Evolutionary conservation across 1,140 invertebrate genomes (phyloP).

Genomic region (Bombus waltoni): DNA sequence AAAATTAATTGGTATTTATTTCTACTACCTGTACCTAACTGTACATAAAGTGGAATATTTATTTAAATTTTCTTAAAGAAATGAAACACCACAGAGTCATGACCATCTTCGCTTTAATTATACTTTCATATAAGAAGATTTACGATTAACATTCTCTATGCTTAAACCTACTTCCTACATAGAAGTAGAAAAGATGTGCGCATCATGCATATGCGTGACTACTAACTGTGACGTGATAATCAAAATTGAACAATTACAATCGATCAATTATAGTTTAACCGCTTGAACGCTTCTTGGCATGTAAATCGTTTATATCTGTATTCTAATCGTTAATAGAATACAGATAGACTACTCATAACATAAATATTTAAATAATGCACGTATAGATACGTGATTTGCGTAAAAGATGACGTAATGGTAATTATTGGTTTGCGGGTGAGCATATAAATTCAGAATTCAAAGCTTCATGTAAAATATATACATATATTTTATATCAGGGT

Average conservation of each 20-base stretch:
- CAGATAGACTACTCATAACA: background rate
- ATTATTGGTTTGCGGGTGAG: too few relatives aligned
- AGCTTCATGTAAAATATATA: background rate
- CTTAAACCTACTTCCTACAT: background rate
- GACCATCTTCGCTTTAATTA: background rate
- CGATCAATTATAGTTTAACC: background rate
- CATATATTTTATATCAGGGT: background rate
- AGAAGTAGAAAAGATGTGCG: background rate
- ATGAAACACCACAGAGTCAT: too few relatives aligned
- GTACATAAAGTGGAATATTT: too few relatives aligned
- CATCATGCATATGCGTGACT: background rate
- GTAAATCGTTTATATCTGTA: background rate
- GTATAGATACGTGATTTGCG: background rate
- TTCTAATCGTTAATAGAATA: background rate
- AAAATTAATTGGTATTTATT: too few relatives aligned
- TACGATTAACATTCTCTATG: background rate
- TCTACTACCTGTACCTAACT: too few relatives aligned
- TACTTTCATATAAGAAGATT: background rate
- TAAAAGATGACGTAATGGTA: background rate
- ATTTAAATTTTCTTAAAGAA: background rate
- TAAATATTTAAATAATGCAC: background rate
- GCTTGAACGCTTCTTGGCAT: background rate
- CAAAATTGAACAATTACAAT: conserved; percentile 15
- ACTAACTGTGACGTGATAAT: background rate
- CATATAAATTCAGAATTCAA: too few relatives aligned